Conservation (phyloP, 2,888 invertebrate species). For the Cosmia pyralina region DNA sequence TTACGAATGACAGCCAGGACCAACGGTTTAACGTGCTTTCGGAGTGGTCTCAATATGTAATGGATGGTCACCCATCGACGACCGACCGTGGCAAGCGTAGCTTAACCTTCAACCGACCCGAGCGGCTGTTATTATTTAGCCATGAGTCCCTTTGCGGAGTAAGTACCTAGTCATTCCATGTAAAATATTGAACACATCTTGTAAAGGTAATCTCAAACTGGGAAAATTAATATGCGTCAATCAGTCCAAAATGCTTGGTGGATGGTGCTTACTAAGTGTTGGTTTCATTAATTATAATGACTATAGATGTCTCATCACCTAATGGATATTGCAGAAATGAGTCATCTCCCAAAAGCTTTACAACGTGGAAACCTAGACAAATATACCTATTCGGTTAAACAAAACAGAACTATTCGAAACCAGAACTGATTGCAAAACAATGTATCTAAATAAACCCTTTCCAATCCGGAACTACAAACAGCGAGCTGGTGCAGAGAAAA, state of each 20-base stretch:
- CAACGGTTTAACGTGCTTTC: neutral
- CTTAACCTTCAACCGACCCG: neutral
- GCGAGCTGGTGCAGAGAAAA: conserved; percentile 45
- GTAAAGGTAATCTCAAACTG: neutral
- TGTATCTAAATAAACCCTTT: conserved; percentile 35
- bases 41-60: neutral
- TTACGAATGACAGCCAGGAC: neutral
- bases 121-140: neutral
- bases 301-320: neutral
- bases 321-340: neutral
- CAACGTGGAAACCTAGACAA: neutral
- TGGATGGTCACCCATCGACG: neutral
- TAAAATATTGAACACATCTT: neutral
- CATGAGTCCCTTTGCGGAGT: neutral
- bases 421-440: conserved; percentile 20
- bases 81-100: neutral
- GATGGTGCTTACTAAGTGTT: neutral
- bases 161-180: neutral
- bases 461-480: conserved; percentile 44
- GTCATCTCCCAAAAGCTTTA: neutral
- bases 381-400: neutral
- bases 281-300: neutral
- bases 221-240: neutral
- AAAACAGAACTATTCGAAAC: neutral
- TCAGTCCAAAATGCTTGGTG: neutral